These are phyloP conservation scores for Lordiphosa fenestrarum DNA, from an alignment of 2,888 invertebrate genomes.

Conservation along the genomic window DNA sequence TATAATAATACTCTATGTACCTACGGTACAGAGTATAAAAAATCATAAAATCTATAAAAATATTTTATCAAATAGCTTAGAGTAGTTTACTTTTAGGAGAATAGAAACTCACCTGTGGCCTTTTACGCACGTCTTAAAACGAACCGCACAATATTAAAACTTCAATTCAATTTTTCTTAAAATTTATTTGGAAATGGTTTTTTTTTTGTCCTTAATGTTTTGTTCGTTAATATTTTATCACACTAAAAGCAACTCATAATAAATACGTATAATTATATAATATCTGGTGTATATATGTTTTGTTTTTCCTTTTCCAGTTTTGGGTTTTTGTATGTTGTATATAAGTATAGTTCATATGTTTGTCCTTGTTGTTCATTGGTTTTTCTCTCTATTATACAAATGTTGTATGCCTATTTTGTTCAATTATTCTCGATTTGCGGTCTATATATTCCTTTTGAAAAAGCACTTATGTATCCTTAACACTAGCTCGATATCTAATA, in stretches of 20 bases:
- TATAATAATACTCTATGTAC: no score
- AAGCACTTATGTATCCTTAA: conserved; percentile 64
- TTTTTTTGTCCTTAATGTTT: conserved; percentile 27
- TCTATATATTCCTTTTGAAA: conserved; percentile 65
- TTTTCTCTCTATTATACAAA: no score
- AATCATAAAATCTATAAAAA: no score
- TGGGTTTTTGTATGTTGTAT: conserved; percentile 15
- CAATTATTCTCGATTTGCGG: conserved; percentile 51
- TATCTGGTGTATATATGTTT: conserved; percentile 35
- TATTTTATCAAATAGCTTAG: no score
- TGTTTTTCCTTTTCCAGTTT: conserved; percentile 4
- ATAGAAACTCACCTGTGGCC: no score
- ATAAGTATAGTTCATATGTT: conserved; percentile 13
- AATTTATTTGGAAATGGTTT: conserved; percentile 21
- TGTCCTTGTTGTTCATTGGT: conserved; percentile 6
- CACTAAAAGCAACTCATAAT: conserved; percentile 71
- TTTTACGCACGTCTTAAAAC: no score
- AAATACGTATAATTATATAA: conserved; percentile 57
- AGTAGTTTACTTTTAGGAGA: no score
- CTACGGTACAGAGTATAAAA: no score
- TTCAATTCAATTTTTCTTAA: conserved; percentile 4
- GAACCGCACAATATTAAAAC: no score
- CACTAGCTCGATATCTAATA: conserved; percentile 6
- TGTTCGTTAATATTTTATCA: conserved; percentile 61
- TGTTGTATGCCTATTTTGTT: conserved; percentile 26